Evolutionary conservation across 1,140 invertebrate genomes (phyloP), one percentile per base, ranked within the genome.

Genomic region (Drosophila pseudoobscura): DNA sequence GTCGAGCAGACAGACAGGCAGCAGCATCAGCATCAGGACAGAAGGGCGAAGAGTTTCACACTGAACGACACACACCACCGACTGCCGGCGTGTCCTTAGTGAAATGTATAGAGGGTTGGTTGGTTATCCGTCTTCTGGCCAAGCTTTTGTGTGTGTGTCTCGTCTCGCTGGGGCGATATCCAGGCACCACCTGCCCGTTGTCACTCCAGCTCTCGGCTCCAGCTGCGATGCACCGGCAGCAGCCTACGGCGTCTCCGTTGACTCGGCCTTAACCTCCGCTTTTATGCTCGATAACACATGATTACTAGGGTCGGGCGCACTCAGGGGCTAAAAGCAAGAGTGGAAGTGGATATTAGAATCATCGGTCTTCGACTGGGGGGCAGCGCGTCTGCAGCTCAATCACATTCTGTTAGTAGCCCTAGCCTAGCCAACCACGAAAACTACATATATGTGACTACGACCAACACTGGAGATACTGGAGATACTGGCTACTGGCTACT

Each of bases 291-390:
- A 84, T 70, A 80, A 83, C 75, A 90, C 83, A 78, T 91, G 90
- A 77, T 91, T 92, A 89, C 88, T 91, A 89, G 87, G 90, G 88
- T 92, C 91, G 59, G 89, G 90, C 77, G 90, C 91, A 90, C 79
- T 91, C 84, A 90, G 91, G 76, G 89, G 90, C 90, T 92, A 75
- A 53, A 89, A 84, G 56, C 55, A 80, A 88, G 59, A 91, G 69
- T 69, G 56, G 22, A 56, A 63, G 46, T 39, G 24, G 44, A 80
- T 87, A 80, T 87, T 87, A 85, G 59, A 31, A 55, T 41, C 43
- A 26, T 2, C 6, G 29, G 46, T 17, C 20, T 9, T 29, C 11
- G 43, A 46, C 44, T 7, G 43, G 43, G 43, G 43, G 24, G 61
- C 54, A 46, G 20, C 13, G 29, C 41, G 35, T 8, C 44, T 35